Evolutionary conservation across 1,140 invertebrate genomes (phyloP).

Genomic region (Papilio polyxenes): DNA sequence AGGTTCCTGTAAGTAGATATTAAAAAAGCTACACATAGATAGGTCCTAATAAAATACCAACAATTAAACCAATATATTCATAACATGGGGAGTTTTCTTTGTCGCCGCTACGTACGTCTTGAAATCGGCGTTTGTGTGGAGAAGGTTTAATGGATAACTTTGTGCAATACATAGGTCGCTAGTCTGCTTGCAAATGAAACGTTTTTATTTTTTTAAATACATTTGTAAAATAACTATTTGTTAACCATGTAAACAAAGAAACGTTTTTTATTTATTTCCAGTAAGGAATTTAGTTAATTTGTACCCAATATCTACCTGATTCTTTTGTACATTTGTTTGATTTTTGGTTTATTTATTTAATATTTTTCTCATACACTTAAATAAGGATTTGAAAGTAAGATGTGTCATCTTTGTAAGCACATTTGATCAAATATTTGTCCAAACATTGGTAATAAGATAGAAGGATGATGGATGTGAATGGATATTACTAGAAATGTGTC

Average conservation of each 20-base stretch:
- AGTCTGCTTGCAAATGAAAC: slow-evolving; percentile 35
- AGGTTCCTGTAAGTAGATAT: background rate
- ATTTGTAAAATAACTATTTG: slow-evolving; percentile 11
- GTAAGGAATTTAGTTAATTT: background rate
- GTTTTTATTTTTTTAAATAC: slow-evolving; percentile 27
- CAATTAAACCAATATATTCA: background rate
- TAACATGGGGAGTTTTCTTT: background rate
- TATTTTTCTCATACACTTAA: background rate
- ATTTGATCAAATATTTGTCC: slow-evolving; percentile 32
- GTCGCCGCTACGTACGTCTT: background rate
- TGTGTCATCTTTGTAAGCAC: slow-evolving; percentile 2
- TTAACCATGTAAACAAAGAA: slow-evolving; percentile 13
- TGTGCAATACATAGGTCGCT: slow-evolving; percentile 39
- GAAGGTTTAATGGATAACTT: slow-evolving; percentile 23
- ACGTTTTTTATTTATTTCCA: slow-evolving; percentile 28
- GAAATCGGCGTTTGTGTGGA: background rate
- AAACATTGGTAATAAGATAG: slow-evolving; percentile 12
- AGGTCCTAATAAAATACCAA: background rate
- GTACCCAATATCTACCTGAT: background rate
- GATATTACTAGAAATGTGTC: slow-evolving; percentile 43
- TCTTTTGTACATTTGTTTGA: slow-evolving; percentile 7
- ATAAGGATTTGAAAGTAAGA: background rate
- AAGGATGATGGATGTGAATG: slow-evolving; percentile 34
- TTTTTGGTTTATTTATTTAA: background rate
- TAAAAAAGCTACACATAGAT: too few relatives aligned